Base-by-base conservation (phyloP, 2,113 vertebrate genomes). In the Galemys pyrenaicus region DNA sequence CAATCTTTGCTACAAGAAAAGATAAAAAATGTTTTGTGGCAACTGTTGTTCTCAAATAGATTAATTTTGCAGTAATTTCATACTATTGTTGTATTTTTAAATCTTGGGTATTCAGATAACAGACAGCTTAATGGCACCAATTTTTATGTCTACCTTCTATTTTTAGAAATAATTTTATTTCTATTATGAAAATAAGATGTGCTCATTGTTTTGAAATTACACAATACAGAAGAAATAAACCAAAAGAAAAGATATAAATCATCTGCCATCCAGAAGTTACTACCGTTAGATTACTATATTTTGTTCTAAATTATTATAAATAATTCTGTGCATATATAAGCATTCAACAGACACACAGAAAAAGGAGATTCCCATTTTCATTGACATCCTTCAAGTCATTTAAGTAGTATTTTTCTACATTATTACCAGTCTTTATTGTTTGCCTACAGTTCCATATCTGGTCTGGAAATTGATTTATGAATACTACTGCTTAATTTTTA, bases 1-100 rank as follows among this genome's bases (percentile, higher is more conserved):
- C 73, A 99, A 94, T 96, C 99, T 99, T 99, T 99, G 99, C 99
- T 99, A 74, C 87, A 96, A 89, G 62, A 98, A 91, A 96, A 77
- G 20, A 95, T 79, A 78, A 74, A 96, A 95, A 19, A 24, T 62
- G 58, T 37, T 0, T 44, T 24, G 26, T 58, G 68, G 54, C 15
- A 89, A 32, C 13, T 3, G 28, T 56, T 73, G 4, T 35, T 84
- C 70, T 92, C 87, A 80, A 87, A 54, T 74, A 37, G n/a, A 80
- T 54, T 92, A 49, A 58, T 85, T 81, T 49, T 77, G 49, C 78
- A 49, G 86, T 46, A 41, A 95, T 65, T 91, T 95, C 58, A 71
- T 71, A 44, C 35, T 44, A 64, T 46, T 80, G 30, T 32, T 58
- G 64, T 26, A 56, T 87, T 83, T 68, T 73, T 86, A 68, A 91